Evolutionary conservation across 2,888 invertebrate genomes (phyloP).

Genomic region (Oegoconia quadripuncta): DNA sequence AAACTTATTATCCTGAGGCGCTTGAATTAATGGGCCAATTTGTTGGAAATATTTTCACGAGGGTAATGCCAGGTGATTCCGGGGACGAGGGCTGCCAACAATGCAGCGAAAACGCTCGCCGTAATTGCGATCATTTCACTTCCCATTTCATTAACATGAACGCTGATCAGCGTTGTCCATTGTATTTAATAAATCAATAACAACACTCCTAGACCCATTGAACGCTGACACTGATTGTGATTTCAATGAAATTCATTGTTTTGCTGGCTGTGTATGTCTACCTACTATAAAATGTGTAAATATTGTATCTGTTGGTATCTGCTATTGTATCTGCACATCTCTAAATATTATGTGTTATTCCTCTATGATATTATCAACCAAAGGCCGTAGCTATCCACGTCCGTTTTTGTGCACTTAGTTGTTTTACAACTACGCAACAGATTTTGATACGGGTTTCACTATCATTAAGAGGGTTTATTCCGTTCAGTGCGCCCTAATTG

Average conservation of each 20-base stretch:
- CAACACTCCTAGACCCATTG: conserved; percentile 24
- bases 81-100: conserved; percentile 44
- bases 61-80: conserved; percentile 74
- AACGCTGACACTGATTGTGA: no score
- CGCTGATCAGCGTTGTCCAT: conserved; percentile 55
- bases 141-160: conserved; percentile 70
- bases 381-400: no score
- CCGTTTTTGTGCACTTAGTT: no score
- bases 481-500: no score
- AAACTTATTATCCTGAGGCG: conserved; percentile 64
- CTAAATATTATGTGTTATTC: no score
- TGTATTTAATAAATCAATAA: conserved; percentile 43
- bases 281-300: no score
- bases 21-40: conserved; percentile 66
- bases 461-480: no score
- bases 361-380: no score
- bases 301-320: no score
- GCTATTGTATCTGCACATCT: no score
- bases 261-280: neutral
- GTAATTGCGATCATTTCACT: conserved; percentile 72
- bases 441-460: no score
- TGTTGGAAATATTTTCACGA: conserved; percentile 67
- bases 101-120: conserved; percentile 66
- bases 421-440: no score
- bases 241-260: conserved; percentile 11